Evolutionary conservation across 2,888 invertebrate genomes (phyloP).

Genomic region (Philonicus albiceps): DNA sequence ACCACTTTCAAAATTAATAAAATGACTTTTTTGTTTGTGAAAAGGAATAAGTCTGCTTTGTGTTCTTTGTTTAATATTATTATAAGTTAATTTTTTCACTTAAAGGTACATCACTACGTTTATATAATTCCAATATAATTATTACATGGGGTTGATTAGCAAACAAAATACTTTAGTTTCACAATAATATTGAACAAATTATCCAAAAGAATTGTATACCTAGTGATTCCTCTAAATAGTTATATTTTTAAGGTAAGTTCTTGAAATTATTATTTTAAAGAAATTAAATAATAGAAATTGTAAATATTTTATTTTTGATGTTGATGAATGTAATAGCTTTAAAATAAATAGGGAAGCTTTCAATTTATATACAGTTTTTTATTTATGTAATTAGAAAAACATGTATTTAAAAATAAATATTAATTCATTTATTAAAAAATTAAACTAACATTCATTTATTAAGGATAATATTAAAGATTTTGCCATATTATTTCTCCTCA

Average conservation of each 20-base stretch:
- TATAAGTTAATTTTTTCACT: no score
- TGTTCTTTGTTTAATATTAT: slow-evolving; percentile 2
- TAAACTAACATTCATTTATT: slow-evolving; percentile 35
- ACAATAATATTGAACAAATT: slow-evolving; percentile 8
- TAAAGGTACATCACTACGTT: not conserved
- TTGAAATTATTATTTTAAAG: no score
- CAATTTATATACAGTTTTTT: slow-evolving; percentile 4
- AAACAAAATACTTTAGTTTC: slow-evolving; percentile 22
- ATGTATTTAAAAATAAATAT: not conserved
- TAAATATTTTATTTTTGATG: no score
- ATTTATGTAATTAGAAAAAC: not conserved
- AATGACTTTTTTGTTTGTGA: slow-evolving; percentile 43
- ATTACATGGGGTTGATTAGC: not conserved
- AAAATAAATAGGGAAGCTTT: slow-evolving; percentile 36
- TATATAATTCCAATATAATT: slow-evolving; percentile 14
- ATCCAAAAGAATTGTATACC: not conserved
- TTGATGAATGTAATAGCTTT: not conserved
- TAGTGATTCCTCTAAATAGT: not conserved
- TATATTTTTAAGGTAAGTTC: slow-evolving; percentile 3
- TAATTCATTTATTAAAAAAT: slow-evolving; percentile 23
- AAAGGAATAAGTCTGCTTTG: slow-evolving; percentile 20
- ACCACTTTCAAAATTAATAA: slow-evolving; percentile 40
- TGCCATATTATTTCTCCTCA: slow-evolving; percentile 39
- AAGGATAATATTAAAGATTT: slow-evolving; percentile 42
- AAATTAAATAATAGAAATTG: no score